Evolutionary conservation across 1,140 invertebrate species (phyloP).

Genomic region (Popillia japonica): DNA sequence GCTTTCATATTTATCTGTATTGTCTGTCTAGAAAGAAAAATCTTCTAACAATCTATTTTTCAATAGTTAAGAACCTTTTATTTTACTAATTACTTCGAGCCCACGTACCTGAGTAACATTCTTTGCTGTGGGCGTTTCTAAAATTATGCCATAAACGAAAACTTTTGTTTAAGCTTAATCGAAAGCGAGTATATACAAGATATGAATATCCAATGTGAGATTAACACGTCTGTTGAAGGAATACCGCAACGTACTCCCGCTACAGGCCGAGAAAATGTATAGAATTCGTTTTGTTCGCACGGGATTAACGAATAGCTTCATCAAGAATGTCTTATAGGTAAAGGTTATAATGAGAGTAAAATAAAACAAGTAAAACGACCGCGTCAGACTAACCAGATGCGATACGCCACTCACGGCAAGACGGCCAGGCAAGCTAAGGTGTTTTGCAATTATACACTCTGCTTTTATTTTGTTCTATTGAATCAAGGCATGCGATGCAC

Average conservation of each 20-base stretch:
- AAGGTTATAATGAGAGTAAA: not conserved
- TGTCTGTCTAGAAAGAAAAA: too few relatives aligned
- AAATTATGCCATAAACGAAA: too few relatives aligned
- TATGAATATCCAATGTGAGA: not conserved
- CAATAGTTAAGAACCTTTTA: too few relatives aligned
- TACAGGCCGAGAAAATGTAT: not conserved
- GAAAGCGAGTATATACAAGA: too few relatives aligned
- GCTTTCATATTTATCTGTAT: too few relatives aligned
- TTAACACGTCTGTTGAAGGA: not conserved
- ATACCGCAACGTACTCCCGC: not conserved
- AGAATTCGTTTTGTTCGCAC: not conserved
- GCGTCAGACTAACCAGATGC: not conserved
- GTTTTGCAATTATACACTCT: not conserved
- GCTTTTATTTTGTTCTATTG: slow-evolving; percentile 6
- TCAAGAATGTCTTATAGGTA: not conserved
- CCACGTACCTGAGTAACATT: too few relatives aligned
- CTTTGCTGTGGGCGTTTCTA: too few relatives aligned
- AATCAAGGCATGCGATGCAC: not conserved
- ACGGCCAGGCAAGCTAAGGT: not conserved
- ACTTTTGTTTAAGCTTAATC: too few relatives aligned
- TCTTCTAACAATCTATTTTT: too few relatives aligned
- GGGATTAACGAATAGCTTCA: not conserved
- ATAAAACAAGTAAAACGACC: not conserved
- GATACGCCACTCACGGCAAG: not conserved
- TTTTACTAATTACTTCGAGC: too few relatives aligned